Conservation (phyloP, 1,140 invertebrate genomes). For the Leguminivora glycinivorella region DNA sequence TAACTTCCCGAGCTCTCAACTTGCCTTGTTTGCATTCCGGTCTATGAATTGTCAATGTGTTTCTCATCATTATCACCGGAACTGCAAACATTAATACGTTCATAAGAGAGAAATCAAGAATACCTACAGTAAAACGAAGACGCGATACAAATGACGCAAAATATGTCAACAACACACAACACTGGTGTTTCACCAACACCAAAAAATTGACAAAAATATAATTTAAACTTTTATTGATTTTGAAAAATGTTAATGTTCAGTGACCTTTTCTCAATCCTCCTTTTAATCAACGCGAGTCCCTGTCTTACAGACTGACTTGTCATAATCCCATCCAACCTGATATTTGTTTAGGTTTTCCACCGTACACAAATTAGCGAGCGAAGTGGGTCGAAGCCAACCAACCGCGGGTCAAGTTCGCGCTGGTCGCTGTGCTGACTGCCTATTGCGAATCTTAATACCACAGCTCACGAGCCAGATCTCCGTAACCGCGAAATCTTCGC, state of each 20-base stretch:
- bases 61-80: not conserved
- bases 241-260: not conserved
- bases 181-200: too few species aligned
- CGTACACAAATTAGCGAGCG: slow-evolving; percentile 38
- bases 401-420: slow-evolving; percentile 49
- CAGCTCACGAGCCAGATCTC: slow-evolving; percentile 32
- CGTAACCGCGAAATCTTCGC: not conserved
- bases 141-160: too few species aligned
- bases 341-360: slow-evolving; percentile 34
- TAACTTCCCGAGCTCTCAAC: slow-evolving; percentile 2
- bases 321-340: not conserved
- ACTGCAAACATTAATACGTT: not conserved
- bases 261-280: not conserved
- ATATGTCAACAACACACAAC: too few species aligned
- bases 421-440: slow-evolving; percentile 10
- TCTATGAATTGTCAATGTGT: not conserved
- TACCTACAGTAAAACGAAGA: not conserved
- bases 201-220: too few species aligned
- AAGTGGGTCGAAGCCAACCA: slow-evolving; percentile 39
- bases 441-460: slow-evolving; percentile 30
- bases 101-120: not conserved
- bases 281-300: not conserved
- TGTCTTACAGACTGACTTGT: not conserved
- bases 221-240: too few species aligned
- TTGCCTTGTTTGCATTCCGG: not conserved